phyloP scores from a whole-genome alignment of 1,140 invertebrate species.

The Sycobia sp. region DNA sequence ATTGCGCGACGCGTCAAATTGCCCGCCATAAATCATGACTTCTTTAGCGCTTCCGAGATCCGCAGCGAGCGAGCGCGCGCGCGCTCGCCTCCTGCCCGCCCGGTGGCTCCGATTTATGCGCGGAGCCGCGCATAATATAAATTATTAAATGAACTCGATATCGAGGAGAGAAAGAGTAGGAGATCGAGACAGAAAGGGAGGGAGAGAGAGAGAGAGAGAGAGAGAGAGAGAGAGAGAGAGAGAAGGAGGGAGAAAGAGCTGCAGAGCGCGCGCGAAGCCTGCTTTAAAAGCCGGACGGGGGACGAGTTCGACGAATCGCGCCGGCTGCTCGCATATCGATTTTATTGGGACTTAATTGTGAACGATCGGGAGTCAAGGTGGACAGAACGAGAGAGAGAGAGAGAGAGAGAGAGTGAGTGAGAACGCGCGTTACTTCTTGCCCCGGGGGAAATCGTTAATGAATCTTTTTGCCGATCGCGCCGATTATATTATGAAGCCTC shows the following conservation, averaged over 20 bases:
- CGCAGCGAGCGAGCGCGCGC: no score
- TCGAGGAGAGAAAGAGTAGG: no score
- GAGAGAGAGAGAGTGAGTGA: no score
- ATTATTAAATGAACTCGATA: conserved; percentile 59
- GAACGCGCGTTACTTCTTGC: no score
- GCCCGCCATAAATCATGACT: conserved; percentile 56
- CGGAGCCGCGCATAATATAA: conserved; percentile 58
- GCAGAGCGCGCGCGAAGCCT: no score
- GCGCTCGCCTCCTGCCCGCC: no score
- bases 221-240: not conserved
- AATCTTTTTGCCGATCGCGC: conserved; percentile 21
- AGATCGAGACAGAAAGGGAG: no score
- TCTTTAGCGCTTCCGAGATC: conserved; percentile 41
- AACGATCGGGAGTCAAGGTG: no score
- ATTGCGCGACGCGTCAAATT: conserved; percentile 62
- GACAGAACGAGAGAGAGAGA: no score
- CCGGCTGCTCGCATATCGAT: conserved; percentile 16
- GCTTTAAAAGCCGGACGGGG: no score
- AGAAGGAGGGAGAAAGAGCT: not conserved
- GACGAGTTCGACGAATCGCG: conserved; percentile 19
- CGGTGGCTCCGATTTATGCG: conserved; percentile 56
- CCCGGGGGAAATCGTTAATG: conserved; percentile 7
- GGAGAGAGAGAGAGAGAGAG: not conserved
- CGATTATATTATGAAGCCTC: not conserved
- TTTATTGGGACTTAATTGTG: conserved; percentile 25